phyloP scores from a whole-genome alignment of 1,140 invertebrate species.

The Tetragnatha versicolor region DNA sequence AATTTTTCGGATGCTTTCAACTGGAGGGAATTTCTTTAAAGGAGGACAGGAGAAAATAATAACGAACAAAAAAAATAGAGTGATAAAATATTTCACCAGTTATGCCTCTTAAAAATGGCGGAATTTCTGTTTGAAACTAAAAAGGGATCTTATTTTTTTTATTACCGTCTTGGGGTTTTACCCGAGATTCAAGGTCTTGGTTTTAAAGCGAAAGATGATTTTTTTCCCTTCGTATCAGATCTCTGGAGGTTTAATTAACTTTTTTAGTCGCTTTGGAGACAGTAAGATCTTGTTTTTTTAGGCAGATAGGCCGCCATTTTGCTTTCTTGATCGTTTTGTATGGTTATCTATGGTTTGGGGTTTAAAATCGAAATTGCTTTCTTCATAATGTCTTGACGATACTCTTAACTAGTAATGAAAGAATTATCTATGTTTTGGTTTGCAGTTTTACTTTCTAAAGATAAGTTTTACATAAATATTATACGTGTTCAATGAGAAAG shows the following conservation, averaged over 20 bases:
- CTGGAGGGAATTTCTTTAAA: background rate
- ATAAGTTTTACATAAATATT: too few relatives aligned
- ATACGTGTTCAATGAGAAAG: too few relatives aligned
- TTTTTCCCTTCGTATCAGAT: background rate
- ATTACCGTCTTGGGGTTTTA: background rate
- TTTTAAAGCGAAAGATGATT: background rate
- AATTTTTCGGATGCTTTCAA: background rate
- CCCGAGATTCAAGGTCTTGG: background rate
- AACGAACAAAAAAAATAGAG: background rate
- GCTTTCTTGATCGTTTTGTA: too few relatives aligned
- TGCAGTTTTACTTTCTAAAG: too few relatives aligned
- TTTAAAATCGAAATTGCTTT: too few relatives aligned
- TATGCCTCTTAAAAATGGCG: conserved; percentile 1
- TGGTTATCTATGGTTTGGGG: too few relatives aligned
- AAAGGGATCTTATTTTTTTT: background rate
- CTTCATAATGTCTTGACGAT: too few relatives aligned
- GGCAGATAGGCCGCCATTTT: too few relatives aligned
- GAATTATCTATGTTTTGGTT: too few relatives aligned
- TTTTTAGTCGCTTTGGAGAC: too few relatives aligned
- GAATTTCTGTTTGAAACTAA: background rate
- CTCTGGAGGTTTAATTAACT: conserved; percentile 24
- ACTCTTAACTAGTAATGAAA: too few relatives aligned
- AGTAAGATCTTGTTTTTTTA: too few relatives aligned
- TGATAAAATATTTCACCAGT: conserved; percentile 4
- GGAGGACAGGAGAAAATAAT: background rate